Evolutionary conservation across 2,888 invertebrate species (phyloP), one percentile per base, ranked within the genome.

Genomic region (Doris montereyensis): DNA sequence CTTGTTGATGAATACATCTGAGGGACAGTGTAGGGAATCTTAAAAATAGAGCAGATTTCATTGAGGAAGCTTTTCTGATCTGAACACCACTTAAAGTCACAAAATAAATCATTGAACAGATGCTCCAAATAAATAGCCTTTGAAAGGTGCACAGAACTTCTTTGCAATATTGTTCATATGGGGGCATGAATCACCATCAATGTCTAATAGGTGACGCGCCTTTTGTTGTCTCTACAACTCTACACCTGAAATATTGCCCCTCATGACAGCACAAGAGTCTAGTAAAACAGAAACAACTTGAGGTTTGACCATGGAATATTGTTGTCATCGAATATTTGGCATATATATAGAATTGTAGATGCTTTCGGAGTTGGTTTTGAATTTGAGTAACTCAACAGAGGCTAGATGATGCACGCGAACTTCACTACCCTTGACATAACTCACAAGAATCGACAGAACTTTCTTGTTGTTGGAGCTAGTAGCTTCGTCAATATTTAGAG

Each of bases 181-280:
- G 67, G 85, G 86, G n/a, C 82, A 82, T 1, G 81, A 71, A 74
- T 87, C 85, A 13, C 85, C 86, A 79, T 87, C 85, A 21, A 86
- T 82, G 71, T 85, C 84, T 8, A 86, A 65, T 1, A 86, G 62
- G 70, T 87, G 87, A 8, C 80, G 82, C 4, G 84, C 84, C 26
- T 77, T 76, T 17, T 77, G 57, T 24, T 65, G 30, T 34, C 84
- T 34, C 60, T 78, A 62, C 8, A 72, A 80, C 76, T 86, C 87
- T 10, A 87, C 17, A 41, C 86, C 84, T 8, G 76, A 65, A 77
- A 85, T 85, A 0, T 35, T 58, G 0, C 86, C 84, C 8, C 83
- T 8, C 85, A 86, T 86, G 1, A 84, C 82, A 72, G 80, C 80
- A 62, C 84, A 86, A 3, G 83, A 84, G 68, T 86, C 86, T 81